Evolutionary conservation across 2,888 invertebrate genomes (phyloP), one percentile per base, ranked within the genome.

Genomic region (Cremastinae sp.): DNA sequence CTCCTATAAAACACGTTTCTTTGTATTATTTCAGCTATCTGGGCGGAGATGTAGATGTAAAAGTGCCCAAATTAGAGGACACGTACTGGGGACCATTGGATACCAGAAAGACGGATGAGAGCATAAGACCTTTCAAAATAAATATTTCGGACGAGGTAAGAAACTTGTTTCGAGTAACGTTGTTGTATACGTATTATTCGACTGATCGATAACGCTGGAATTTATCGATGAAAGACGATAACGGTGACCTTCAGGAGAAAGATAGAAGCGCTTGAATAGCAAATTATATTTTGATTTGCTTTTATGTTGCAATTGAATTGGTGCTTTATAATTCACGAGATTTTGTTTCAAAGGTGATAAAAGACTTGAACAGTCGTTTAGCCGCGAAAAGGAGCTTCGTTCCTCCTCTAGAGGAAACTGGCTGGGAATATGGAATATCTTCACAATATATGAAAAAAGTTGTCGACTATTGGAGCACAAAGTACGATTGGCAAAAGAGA

Each of bases 381-480:
- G 91, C 90, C 61, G 90, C 90, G 58, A 91, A 92, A 14, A 90
- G 91, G 7, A 87, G 91, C 1, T 90, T 92, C 2, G 88, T 90
- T 0, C 90, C 91, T 9, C 94, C 96, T 0, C 85, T 95, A 55
- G 94, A 95, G 87, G 92, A 92, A 56, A 90, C 91, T 0, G 93
- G 92, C 4, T 97, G 96, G 89, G 92, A 94, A 73, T 97, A 97
- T 84, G 98, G 98, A 1, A 94, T 97, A 86, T 95, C 96, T 84
- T 90, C 94, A 0, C 91, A 93, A 43, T 93, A 93, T 77, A 88
- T 97, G 2, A 90, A 92, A 9, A 91, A 92, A 79, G 91, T 97
- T 5, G 87, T 95, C 0, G 92, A 94, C 51, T 95, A 95, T 87
- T 98, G 98, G 98, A 92, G 92, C 9, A 93, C 93, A 41, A 92